Evolutionary conservation across 2,888 invertebrate species (phyloP).

Genomic region (Latheticus oryzae): DNA sequence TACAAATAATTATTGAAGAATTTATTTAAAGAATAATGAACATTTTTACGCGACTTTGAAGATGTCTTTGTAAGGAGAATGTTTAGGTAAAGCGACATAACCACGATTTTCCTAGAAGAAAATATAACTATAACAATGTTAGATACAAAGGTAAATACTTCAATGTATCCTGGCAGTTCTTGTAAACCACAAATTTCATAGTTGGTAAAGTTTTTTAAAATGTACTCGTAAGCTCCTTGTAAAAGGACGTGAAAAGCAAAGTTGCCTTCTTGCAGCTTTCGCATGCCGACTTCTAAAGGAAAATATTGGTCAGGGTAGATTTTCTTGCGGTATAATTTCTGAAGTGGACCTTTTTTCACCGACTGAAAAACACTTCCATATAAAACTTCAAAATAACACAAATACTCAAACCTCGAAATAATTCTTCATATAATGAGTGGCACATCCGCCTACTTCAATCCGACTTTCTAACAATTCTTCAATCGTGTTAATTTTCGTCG

Average conservation of each 20-base stretch:
- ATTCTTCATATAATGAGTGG: conserved; percentile 62
- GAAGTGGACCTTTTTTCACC: conserved; percentile 59
- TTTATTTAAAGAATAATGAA: background rate
- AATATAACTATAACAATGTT: conserved; percentile 10
- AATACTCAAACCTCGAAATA: conserved; percentile 62
- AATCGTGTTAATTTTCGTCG: conserved; percentile 62
- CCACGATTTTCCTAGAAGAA: conserved; percentile 48
- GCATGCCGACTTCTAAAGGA: conserved; percentile 60
- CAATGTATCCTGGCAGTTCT: conserved; percentile 59
- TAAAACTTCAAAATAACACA: background rate
- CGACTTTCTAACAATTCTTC: conserved; percentile 64
- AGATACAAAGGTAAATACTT: conserved; percentile 41
- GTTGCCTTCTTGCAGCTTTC: conserved; percentile 58
- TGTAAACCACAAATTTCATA: conserved; percentile 67
- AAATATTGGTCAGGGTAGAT: conserved; percentile 62
- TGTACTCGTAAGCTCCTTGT: conserved; percentile 62
- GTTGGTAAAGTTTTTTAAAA: conserved; percentile 65
- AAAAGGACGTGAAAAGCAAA: conserved; percentile 65
- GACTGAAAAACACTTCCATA: conserved; percentile 44
- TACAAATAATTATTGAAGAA: conserved; percentile 30
- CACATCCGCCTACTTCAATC: conserved; percentile 63
- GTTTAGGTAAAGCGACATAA: conserved; percentile 51
- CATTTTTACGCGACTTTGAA: conserved; percentile 52
- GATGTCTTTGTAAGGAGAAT: conserved; percentile 54
- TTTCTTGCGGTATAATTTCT: conserved; percentile 60